A percentile compares a stretch with the other conserved stretches of the same genome.
These are phyloP conservation scores for Archivesica marissinica DNA, from an alignment of 1,140 invertebrate genomes.

Conservation along the genomic window DNA sequence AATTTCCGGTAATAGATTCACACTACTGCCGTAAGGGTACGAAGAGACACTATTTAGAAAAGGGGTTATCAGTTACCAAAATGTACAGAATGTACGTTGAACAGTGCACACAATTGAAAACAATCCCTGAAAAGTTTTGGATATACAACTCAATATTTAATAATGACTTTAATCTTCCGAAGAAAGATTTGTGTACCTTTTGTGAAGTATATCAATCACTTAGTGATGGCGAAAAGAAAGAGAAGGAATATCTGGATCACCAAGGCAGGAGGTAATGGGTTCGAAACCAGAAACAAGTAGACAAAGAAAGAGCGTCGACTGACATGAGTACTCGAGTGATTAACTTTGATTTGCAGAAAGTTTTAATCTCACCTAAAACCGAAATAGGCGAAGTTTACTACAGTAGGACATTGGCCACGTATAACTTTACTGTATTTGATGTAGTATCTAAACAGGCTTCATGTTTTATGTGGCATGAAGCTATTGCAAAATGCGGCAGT, in stretches of 20 bases:
- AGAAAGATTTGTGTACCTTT: neutral
- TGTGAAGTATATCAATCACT: neutral
- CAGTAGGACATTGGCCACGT: constrained; percentile 46
- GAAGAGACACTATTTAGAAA: constrained; percentile 9
- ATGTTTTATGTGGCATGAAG: constrained; percentile 53
- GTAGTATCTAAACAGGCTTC: constrained; percentile 7
- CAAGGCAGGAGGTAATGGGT: neutral
- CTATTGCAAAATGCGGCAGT: constrained; percentile 47
- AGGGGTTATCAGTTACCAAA: neutral
- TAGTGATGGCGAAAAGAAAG: neutral
- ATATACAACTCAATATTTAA: neutral
- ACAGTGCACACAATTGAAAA: neutral
- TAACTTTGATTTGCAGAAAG: constrained; percentile 60
- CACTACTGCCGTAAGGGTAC: constrained; percentile 41
- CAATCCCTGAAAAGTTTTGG: neutral
- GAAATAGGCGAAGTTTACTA: constrained; percentile 54
- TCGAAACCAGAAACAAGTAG: neutral
- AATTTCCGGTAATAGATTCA: constrained; percentile 8
- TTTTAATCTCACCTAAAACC: constrained; percentile 42
- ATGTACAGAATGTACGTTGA: constrained; percentile 16
- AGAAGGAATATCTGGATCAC: neutral
- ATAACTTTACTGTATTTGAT: constrained; percentile 52
- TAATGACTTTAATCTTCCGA: neutral
- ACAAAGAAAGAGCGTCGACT: neutral
- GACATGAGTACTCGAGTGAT: constrained; percentile 33